These are phyloP conservation scores for Charaxes varanes DNA, from an alignment of 1,140 invertebrate genomes.

Conservation along the genomic window DNA sequence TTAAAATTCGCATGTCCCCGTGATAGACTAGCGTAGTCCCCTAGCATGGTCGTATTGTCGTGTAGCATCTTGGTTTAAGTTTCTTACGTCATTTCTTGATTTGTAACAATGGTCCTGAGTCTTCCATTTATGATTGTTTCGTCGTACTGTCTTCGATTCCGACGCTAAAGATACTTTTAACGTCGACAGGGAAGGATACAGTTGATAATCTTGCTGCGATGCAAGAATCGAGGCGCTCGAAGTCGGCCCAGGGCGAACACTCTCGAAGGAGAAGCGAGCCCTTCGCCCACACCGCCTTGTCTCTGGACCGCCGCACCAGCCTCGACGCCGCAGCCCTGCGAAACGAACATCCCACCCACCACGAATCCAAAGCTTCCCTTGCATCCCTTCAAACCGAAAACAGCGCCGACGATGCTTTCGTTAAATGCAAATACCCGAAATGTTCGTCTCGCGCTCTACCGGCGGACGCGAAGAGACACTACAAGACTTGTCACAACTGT, in stretches of 20 bases:
- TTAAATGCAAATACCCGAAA: slow-evolving; percentile 86
- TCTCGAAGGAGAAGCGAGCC: slow-evolving; percentile 64
- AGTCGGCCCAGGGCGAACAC: slow-evolving; percentile 50
- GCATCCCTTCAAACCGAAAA: slow-evolving; percentile 66
- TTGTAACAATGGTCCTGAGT: slow-evolving; percentile 48
- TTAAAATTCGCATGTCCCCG: slow-evolving; percentile 25
- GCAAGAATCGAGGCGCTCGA: slow-evolving; percentile 49
- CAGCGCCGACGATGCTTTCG: slow-evolving; percentile 72
- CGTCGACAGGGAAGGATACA: slow-evolving; percentile 67
- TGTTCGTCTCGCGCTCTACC: slow-evolving; percentile 79
- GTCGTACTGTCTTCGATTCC: background rate
- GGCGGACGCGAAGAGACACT: slow-evolving; percentile 82
- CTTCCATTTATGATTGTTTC: slow-evolving; percentile 13
- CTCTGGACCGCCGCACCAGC: slow-evolving; percentile 55
- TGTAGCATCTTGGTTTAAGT: slow-evolving; percentile 22
- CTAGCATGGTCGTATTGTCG: slow-evolving; percentile 38
- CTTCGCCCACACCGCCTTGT: slow-evolving; percentile 45
- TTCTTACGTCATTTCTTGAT: slow-evolving; percentile 23
- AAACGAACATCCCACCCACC: slow-evolving; percentile 43
- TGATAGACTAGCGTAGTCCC: slow-evolving; percentile 28
- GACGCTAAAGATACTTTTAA: background rate
- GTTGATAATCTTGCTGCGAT: slow-evolving; percentile 66
- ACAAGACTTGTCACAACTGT: slow-evolving; percentile 95
- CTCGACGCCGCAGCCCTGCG: slow-evolving; percentile 48
- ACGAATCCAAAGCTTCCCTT: slow-evolving; percentile 62